Evolutionary conservation across 2,113 vertebrate genomes (phyloP).

Genomic region (Sturnira hondurensis): DNA sequence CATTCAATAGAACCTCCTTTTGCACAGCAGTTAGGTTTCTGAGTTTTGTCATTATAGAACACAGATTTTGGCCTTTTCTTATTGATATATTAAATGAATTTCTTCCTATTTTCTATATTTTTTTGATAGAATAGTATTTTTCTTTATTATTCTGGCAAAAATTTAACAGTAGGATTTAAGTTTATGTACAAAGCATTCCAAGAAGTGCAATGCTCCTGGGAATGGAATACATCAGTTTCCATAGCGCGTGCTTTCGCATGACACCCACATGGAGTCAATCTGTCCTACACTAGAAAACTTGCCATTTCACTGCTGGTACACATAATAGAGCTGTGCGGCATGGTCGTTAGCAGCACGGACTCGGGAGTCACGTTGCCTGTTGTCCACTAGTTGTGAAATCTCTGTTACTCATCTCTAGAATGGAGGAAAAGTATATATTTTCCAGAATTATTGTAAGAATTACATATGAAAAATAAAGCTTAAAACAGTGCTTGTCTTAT

Average conservation of each 20-base stretch:
- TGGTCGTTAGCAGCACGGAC: background rate
- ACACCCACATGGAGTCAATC: background rate
- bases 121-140: slow-evolving; percentile 28
- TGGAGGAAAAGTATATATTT: background rate
- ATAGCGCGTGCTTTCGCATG: background rate
- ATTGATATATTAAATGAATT: background rate
- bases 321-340: background rate
- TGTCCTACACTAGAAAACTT: background rate
- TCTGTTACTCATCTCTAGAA: background rate
- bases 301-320: background rate
- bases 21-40: background rate
- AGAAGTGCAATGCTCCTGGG: background rate
- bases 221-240: slow-evolving; percentile 20
- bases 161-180: slow-evolving; percentile 20
- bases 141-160: background rate
- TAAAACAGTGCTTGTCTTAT: background rate
- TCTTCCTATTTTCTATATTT: background rate
- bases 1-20: background rate
- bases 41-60: background rate
- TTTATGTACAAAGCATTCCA: slow-evolving; percentile 24
- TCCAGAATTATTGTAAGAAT: background rate
- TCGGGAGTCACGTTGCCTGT: background rate
- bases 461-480: background rate
- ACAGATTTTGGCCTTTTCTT: background rate
- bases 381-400: background rate